These are phyloP conservation scores for Anthopleura sola DNA, from an alignment of 64 coral and sea anemone genomes.

Conservation along the genomic window DNA sequence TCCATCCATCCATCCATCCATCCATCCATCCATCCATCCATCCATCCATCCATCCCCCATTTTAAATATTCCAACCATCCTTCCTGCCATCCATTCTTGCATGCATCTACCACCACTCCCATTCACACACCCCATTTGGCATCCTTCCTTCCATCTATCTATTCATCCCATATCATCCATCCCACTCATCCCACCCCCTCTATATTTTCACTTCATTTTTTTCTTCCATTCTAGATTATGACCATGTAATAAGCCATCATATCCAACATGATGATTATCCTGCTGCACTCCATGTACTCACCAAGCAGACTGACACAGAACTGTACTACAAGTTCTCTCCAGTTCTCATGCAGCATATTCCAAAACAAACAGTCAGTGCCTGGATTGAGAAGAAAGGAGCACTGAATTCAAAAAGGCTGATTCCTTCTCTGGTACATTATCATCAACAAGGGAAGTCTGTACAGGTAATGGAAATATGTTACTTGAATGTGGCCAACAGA, in stretches of 20 bases:
- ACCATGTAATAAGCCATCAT: conserved; percentile 92
- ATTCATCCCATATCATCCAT: too few species aligned
- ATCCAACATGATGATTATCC: conserved; percentile 92
- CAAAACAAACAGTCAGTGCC: conserved; percentile 78
- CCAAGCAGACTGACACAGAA: conserved; percentile 81
- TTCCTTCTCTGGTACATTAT: conserved; percentile 87
- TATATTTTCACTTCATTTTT: too few species aligned
- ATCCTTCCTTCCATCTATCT: too few species aligned
- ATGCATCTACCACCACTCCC: too few species aligned
- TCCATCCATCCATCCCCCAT: too few species aligned
- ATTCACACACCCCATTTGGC: too few species aligned
- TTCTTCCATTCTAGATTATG: conserved; percentile 60
- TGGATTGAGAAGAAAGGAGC: conserved; percentile 90
- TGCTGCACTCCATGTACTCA: conserved; percentile 77
- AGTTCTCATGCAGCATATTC: conserved; percentile 95
- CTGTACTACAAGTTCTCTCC: conserved; percentile 95
- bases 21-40: too few species aligned
- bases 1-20: too few species aligned
- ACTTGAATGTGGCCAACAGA: too few species aligned
- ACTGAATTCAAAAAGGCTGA: conserved; percentile 69
- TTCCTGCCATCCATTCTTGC: too few species aligned
- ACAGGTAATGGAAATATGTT: conserved; percentile 26
- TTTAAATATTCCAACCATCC: too few species aligned
- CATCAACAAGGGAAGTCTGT: conserved; percentile 80
- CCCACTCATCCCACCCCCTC: too few species aligned